Evolutionary conservation across 2,888 invertebrate species (phyloP).

Genomic region (Holacanthella duospinosa): DNA sequence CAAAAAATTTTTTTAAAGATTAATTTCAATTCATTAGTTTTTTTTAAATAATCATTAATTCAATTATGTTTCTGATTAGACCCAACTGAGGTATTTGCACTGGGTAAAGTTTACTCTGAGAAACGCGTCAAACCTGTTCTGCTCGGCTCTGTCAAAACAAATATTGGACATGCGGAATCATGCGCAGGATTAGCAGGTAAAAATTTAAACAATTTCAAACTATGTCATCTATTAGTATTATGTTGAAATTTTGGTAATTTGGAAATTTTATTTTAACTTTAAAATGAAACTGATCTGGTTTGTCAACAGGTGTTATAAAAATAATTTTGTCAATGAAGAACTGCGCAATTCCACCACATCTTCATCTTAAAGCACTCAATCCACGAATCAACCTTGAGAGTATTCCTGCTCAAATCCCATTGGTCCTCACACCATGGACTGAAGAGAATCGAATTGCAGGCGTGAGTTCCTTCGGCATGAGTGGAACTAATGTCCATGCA

Average conservation of each 20-base stretch:
- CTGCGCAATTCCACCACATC: conserved; percentile 1
- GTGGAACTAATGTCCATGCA: conserved; percentile 9
- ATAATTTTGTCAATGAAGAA: conserved; percentile 1
- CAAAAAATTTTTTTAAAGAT: neutral
- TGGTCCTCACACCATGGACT: neutral
- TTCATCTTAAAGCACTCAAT: neutral
- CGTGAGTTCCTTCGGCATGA: conserved; percentile 8
- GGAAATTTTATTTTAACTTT: no score
- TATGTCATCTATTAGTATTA: no score
- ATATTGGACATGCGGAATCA: conserved; percentile 12
- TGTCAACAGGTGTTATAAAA: conserved; percentile 10
- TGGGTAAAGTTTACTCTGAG: neutral
- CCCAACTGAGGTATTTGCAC: conserved; percentile 5
- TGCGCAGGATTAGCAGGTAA: conserved; percentile 11
- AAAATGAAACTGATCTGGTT: no score
- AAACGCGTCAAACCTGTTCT: neutral
- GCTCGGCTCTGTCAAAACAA: conserved; percentile 11
- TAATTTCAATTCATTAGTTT: neutral
- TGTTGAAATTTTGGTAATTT: no score
- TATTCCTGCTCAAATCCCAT: conserved; percentile 3
- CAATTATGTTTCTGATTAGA: no score
- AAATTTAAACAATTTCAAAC: no score
- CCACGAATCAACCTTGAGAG: neutral
- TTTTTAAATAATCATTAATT: no score
- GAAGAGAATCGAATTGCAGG: neutral